Conservation (phyloP, 2,113 vertebrate species). For the Hystrix brachyura region DNA sequence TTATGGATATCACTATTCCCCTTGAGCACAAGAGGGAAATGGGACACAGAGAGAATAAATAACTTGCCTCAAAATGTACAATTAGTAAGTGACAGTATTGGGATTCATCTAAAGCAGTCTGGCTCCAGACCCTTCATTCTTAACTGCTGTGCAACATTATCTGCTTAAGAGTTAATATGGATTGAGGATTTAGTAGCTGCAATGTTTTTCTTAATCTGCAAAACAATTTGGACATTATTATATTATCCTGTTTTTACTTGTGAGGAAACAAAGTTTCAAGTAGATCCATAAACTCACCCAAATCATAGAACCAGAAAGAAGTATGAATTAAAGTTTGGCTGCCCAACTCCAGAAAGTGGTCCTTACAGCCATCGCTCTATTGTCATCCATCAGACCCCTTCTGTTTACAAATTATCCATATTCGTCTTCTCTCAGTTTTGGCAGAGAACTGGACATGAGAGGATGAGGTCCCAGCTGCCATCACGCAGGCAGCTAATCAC, state of each 20-base stretch:
- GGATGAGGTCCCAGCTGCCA: neutral
- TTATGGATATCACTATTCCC: neutral
- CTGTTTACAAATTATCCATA: neutral
- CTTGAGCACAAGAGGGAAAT: neutral
- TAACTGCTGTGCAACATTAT: neutral
- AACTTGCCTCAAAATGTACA: neutral
- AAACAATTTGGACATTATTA: neutral
- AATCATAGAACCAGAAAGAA: neutral
- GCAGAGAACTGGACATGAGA: neutral
- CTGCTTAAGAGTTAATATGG: neutral
- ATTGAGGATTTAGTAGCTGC: neutral
- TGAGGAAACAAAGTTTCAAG: slow-evolving; percentile 19
- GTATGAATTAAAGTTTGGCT: neutral
- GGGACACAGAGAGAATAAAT: slow-evolving; percentile 2
- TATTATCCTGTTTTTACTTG: neutral
- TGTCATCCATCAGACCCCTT: neutral
- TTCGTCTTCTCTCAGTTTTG: neutral
- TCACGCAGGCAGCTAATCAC: neutral
- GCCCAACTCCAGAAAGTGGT: neutral
- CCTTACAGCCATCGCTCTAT: neutral
- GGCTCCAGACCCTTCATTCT: neutral
- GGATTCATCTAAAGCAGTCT: neutral
- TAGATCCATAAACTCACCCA: neutral
- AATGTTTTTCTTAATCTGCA: neutral
- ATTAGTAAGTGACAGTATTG: neutral